Percentiles rank a stretch among this genome's conserved stretches.
Conservation (phyloP, 2,797 vertebrate genomes). For the Pterois miles region DNA sequence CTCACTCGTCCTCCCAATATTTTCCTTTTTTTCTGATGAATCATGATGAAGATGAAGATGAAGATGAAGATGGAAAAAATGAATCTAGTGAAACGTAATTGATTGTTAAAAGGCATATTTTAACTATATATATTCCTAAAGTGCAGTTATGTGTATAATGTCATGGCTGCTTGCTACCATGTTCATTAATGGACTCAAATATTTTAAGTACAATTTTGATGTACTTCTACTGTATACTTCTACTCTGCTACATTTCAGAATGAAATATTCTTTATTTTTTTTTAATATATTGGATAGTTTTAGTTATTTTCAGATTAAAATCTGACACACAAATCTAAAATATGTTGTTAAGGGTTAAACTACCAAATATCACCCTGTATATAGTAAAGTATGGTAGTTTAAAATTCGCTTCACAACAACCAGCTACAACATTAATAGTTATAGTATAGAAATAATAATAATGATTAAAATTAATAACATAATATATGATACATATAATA, state of each 20-base stretch:
- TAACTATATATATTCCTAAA: background rate
- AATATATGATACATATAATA: background rate
- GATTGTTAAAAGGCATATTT: background rate
- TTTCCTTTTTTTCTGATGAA: background rate
- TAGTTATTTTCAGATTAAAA: background rate
- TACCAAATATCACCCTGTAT: fast-evolving
- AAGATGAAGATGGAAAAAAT: too few relatives aligned
- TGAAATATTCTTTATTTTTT: too few relatives aligned
- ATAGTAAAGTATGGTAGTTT: background rate
- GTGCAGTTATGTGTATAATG: background rate
- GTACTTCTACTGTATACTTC: background rate
- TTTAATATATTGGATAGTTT: too few relatives aligned
- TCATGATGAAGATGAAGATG: too few relatives aligned
- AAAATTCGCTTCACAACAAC: background rate
- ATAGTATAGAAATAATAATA: background rate
- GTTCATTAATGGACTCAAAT: too few relatives aligned
- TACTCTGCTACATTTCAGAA: background rate
- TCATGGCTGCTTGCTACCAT: too few relatives aligned
- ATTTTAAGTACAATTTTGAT: background rate
- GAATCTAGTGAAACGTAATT: background rate
- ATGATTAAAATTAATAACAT: background rate
- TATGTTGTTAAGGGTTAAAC: background rate
- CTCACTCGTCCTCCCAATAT: background rate
- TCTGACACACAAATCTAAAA: background rate
- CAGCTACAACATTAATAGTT: background rate